Conservation (phyloP, 2,113 vertebrate species). For the Amia ocellicauda region DNA sequence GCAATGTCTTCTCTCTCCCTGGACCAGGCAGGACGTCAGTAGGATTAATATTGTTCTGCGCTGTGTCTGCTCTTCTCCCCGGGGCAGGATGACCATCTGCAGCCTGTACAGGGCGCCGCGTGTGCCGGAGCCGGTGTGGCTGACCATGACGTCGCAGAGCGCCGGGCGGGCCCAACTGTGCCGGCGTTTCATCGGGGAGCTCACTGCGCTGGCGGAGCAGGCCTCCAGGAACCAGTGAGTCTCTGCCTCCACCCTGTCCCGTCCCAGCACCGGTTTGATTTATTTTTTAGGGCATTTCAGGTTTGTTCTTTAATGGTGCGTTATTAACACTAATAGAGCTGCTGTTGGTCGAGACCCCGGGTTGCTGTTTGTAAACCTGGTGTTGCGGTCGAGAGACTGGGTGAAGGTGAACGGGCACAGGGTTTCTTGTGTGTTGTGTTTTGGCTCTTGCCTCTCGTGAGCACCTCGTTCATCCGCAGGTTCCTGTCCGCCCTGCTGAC, state of each 20-base stretch:
- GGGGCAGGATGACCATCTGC: constrained; percentile 76
- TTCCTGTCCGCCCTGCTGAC: constrained; percentile 81
- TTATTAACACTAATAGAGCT: too few species aligned
- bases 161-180: constrained; percentile 75
- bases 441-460: too few species aligned
- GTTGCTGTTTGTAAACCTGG: too few species aligned
- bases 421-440: too few species aligned
- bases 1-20: neutral
- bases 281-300: too few species aligned
- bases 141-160: constrained; percentile 78
- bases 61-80: neutral
- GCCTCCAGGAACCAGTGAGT: constrained; percentile 82
- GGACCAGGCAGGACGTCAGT: too few species aligned
- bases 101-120: constrained; percentile 81
- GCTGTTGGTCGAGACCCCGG: too few species aligned
- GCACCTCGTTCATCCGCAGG: too few species aligned
- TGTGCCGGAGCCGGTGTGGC: constrained; percentile 80
- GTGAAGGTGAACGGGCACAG: too few species aligned
- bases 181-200: constrained; percentile 77
- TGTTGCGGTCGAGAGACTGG: too few species aligned
- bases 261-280: too few species aligned
- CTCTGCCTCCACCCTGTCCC: neutral
- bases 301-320: too few species aligned
- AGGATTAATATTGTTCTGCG: neutral
- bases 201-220: constrained; percentile 74